Percentiles rank a stretch among this genome's conserved stretches.
Conservation (phyloP, 2,797 vertebrate genomes). For the Enteromius afrohamiltoni region DNA sequence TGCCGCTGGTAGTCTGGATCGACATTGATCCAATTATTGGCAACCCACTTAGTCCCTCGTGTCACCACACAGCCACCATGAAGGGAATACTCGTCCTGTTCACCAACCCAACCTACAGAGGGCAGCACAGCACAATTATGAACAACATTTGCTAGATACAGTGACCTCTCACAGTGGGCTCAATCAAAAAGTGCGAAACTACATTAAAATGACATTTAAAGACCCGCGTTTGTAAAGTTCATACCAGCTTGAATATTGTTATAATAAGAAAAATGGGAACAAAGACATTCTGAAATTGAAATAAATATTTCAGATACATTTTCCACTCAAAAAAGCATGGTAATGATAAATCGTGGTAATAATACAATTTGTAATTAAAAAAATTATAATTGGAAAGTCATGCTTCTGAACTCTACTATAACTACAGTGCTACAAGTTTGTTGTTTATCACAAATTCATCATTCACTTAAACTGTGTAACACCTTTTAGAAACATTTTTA, state of each 20-base stretch:
- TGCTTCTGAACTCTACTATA: neutral
- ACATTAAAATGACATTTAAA: neutral
- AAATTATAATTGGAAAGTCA: neutral
- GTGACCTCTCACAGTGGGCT: neutral
- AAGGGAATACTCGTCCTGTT: constrained; percentile 94
- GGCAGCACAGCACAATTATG: neutral
- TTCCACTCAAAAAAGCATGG: neutral
- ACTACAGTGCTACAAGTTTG: neutral
- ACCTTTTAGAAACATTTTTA: neutral
- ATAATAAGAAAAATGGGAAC: neutral
- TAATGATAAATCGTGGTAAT: neutral
- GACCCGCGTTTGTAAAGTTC: neutral
- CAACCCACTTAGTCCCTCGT: constrained; percentile 94
- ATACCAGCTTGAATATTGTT: neutral
- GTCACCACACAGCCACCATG: constrained; percentile 97
- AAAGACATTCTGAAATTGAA: neutral
- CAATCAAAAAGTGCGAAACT: neutral
- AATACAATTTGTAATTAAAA: neutral
- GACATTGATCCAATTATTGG: constrained; percentile 99
- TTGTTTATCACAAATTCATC: neutral
- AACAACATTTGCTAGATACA: neutral
- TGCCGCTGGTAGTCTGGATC: constrained; percentile 93
- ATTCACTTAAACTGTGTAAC: neutral
- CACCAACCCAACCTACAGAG: constrained; percentile 93
- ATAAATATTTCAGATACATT: neutral